Evolutionary conservation across 1,140 invertebrate genomes (phyloP).

Genomic region (Aphidius gifuensis): DNA sequence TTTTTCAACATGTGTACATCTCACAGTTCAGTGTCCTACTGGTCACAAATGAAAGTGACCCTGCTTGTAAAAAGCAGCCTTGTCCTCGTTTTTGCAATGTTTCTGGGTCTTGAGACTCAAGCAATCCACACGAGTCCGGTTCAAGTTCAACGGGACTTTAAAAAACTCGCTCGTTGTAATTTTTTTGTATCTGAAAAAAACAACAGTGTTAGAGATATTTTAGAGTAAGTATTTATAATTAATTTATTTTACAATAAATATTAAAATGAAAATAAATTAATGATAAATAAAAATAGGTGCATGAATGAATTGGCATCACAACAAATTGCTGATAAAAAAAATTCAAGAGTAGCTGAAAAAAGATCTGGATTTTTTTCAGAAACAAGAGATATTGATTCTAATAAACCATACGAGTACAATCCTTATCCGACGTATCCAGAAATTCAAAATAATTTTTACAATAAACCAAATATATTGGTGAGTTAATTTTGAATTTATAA

Average conservation of each 20-base stretch:
- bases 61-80: slow-evolving; percentile 17
- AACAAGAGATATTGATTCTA: not conserved
- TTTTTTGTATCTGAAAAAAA: slow-evolving; percentile 29
- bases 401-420: not conserved
- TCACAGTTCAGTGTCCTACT: slow-evolving; percentile 16
- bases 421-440: slow-evolving; percentile 13
- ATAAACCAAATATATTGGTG: slow-evolving; percentile 4
- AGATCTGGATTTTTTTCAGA: slow-evolving; percentile 7
- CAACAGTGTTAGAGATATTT: slow-evolving; percentile 40
- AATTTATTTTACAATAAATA: slow-evolving; percentile 3
- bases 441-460: slow-evolving; percentile 6
- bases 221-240: slow-evolving; percentile 35
- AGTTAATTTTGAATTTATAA: not conserved
- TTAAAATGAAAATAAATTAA: slow-evolving; percentile 1
- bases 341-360: slow-evolving; percentile 14
- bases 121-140: slow-evolving; percentile 17
- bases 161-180: slow-evolving; percentile 24
- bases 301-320: slow-evolving; percentile 30
- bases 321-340: slow-evolving; percentile 16
- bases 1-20: slow-evolving; percentile 13
- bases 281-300: slow-evolving; percentile 30
- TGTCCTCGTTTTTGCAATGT: slow-evolving; percentile 16
- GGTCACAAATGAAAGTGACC: slow-evolving; percentile 20
- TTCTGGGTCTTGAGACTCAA: slow-evolving; percentile 17
- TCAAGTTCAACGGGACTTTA: slow-evolving; percentile 21